Base-by-base conservation (phyloP, 2,797 vertebrate genomes). In the Acrossocheilus fasciatus region DNA sequence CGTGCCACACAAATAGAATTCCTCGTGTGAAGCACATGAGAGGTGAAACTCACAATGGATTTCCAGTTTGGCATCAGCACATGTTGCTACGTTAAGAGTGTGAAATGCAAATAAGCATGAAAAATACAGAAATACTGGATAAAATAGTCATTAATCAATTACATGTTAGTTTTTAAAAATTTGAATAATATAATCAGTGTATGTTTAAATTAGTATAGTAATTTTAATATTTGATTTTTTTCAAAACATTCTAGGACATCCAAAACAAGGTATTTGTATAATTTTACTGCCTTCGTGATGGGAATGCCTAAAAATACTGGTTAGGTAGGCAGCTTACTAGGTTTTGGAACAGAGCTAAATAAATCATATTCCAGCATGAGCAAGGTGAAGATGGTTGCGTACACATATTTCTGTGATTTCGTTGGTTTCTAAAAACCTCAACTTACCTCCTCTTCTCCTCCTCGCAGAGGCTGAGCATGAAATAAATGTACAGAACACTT, bases 371-470 rank as follows among this genome's bases (percentile, higher is more conserved):
- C 17, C 45, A 69, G 75, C 36, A 15, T 57, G 75, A 78, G 75
- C 64, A 34, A 69, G 50, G 50, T 39, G 75, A 78, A 30, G 75
- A 70, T 79, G 83, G 23, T 50, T 77, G 34, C 23, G 54, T 77
- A 68, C 26, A 84, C 75, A 70, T 15, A 43, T 9, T 76, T 59
- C 57, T n/a, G 18, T 50, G 57, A 45, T 84, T 66, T 76, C 5
- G 23, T 30, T 30, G 64, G 64, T 41, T 68, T 85, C 62, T 84
- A 39, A 78, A 57, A 68, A 30, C 47, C 64, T 78, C 9, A 93
- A 98, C 98, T 98, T 96, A 99, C 98, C 98, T 96, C 97, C 97
- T 97, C 98, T 97, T 93, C 97, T 97, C 95, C 98, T 97, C 94
- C 98, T 94, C 94, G 97, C 98, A 95, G 98, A 98, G 95, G 98